A percentile compares a stretch with the other conserved stretches of the same genome.
These are phyloP conservation scores for Lamprologus speciosus DNA, from an alignment of 2,113 vertebrate species.

Conservation along the genomic window DNA sequence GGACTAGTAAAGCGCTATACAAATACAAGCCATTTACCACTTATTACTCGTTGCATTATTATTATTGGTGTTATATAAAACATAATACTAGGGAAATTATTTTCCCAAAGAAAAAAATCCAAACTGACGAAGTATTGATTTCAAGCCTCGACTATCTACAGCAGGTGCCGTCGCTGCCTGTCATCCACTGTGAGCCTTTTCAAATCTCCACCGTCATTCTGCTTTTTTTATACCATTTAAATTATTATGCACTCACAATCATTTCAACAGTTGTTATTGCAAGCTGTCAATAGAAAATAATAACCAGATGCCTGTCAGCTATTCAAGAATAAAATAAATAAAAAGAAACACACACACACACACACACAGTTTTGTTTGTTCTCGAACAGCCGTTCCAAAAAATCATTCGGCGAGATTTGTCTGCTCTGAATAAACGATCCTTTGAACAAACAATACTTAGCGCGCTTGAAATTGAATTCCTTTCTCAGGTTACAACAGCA, in stretches of 20 bases:
- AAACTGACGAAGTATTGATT: not conserved
- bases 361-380: not conserved
- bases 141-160: not conserved
- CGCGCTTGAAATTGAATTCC: not conserved
- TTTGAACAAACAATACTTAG: not conserved
- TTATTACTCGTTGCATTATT: not conserved
- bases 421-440: not conserved
- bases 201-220: not conserved
- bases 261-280: not conserved
- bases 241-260: not conserved
- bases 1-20: fast-evolving
- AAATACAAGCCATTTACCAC: not conserved
- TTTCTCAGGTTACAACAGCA: not conserved
- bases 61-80: not conserved
- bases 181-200: not conserved
- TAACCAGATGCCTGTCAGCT: not conserved
- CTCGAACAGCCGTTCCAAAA: not conserved
- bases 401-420: not conserved
- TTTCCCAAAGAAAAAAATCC: not conserved
- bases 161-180: not conserved
- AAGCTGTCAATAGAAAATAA: not conserved
- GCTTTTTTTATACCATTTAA: not conserved
- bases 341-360: not conserved
- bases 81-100: not conserved
- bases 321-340: not conserved